These are phyloP conservation scores for Mayetiola destructor DNA, from an alignment of 2,888 invertebrate species.

Conservation along the genomic window DNA sequence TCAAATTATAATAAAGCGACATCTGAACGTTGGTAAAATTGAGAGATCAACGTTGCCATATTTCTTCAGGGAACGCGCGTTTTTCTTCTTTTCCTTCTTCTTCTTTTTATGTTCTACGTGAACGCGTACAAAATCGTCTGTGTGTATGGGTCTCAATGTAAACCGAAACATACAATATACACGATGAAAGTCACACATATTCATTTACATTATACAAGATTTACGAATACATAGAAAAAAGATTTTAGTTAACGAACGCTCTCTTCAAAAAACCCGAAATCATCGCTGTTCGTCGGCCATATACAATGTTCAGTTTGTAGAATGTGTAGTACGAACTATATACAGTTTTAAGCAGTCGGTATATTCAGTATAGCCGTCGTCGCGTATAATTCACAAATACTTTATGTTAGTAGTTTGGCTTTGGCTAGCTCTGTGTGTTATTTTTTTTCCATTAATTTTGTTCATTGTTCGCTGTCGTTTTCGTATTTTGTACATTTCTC, in stretches of 20 bases:
- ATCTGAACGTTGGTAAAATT: too few species aligned
- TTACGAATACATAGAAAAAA: too few species aligned
- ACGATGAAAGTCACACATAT: too few species aligned
- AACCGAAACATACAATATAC: too few species aligned
- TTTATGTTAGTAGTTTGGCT: slow-evolving; percentile 11
- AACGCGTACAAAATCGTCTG: too few species aligned
- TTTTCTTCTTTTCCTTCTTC: background rate
- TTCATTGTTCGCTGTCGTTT: background rate
- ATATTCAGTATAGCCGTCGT: slow-evolving; percentile 12
- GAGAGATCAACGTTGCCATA: slow-evolving; percentile 15
- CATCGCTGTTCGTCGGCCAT: background rate
- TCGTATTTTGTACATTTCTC: slow-evolving; percentile 8
- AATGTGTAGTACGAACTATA: slow-evolving; percentile 12
- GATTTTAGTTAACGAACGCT: too few species aligned
- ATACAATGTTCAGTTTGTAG: slow-evolving; percentile 8
- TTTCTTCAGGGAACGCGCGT: slow-evolving; percentile 14
- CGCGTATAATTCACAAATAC: slow-evolving; percentile 13
- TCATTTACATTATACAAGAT: too few species aligned
- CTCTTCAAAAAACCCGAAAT: background rate
- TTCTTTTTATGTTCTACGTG: too few species aligned
- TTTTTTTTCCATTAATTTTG: background rate
- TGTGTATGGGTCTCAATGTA: background rate
- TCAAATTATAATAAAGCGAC: too few species aligned
- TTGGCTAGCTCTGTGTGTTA: slow-evolving; percentile 10
- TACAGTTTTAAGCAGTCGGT: slow-evolving; percentile 12